Percentiles rank a stretch among this genome's conserved stretches.
phyloP scores from a whole-genome alignment of 2,888 invertebrate species.

The Pandemis corylana region DNA sequence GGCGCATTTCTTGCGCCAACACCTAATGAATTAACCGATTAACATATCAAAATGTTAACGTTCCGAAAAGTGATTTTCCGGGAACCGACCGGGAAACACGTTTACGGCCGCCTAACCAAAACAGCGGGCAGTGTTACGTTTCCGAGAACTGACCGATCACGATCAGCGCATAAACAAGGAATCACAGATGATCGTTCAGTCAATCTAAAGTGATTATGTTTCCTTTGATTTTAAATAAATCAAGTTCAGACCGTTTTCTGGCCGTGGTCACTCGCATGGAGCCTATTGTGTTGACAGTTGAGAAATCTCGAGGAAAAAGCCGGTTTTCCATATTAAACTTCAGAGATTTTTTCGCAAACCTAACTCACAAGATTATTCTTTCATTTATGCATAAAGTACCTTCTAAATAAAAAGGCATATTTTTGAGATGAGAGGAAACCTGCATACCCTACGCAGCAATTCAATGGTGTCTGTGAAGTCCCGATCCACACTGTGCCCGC shows the following conservation, averaged over 20 bases:
- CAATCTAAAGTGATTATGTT: conserved; percentile 15
- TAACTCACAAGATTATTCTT: no score
- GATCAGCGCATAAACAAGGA: conserved; percentile 19
- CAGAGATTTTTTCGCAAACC: no score
- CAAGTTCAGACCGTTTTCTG: background rate
- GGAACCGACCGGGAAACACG: conserved; percentile 57
- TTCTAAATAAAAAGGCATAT: no score
- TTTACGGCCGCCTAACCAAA: conserved; percentile 53
- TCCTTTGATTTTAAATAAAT: background rate
- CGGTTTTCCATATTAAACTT: no score
- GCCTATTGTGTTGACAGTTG: no score
- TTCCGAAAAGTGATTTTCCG: conserved; percentile 59
- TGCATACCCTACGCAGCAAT: no score
- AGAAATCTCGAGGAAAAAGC: no score
- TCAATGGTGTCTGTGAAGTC: no score
- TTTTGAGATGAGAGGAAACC: no score
- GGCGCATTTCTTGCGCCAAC: background rate
- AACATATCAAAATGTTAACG: conserved; percentile 21
- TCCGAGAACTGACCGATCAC: conserved; percentile 54
- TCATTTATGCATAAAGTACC: no score
- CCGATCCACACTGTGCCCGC: no score
- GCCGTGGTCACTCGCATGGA: background rate
- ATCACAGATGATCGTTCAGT: conserved; percentile 14
- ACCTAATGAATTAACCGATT: conserved; percentile 15
- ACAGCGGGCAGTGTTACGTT: conserved; percentile 62